Percentiles rank a stretch among this genome's conserved stretches.
Evolutionary conservation across 2,888 invertebrate species (phyloP).

Genomic region (Nipponacmea schrenckii): DNA sequence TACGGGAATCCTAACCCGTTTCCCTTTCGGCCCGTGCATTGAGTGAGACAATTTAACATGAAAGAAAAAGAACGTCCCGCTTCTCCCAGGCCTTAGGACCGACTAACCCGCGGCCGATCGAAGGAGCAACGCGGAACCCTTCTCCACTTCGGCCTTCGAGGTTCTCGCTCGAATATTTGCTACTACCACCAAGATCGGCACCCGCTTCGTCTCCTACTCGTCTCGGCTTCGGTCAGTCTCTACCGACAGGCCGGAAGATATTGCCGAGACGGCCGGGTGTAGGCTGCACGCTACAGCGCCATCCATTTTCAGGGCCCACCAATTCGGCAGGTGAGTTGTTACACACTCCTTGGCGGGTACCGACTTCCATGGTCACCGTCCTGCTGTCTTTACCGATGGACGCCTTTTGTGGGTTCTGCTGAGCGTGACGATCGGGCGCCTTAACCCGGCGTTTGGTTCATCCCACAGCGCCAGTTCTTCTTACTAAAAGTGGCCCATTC

Average conservation of each 20-base stretch:
- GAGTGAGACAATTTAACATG: constrained; percentile 18
- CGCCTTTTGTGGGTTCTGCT: constrained; percentile 75
- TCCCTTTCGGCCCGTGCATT: constrained; percentile 59
- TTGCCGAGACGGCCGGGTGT: constrained; percentile 15
- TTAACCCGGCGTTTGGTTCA: constrained; percentile 78
- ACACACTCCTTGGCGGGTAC: constrained; percentile 76
- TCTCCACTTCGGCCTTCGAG: constrained; percentile 70
- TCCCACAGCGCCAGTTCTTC: neutral
- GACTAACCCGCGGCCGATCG: constrained; percentile 55
- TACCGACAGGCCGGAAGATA: constrained; percentile 72
- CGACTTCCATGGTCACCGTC: constrained; percentile 83
- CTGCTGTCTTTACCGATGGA: constrained; percentile 77
- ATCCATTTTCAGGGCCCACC: constrained; percentile 75
- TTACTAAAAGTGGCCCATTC: neutral
- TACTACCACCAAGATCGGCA: no score
- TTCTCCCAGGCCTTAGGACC: constrained; percentile 56
- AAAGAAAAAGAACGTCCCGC: constrained; percentile 10
- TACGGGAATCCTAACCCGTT: constrained; percentile 61
- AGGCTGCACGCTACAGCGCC: constrained; percentile 71
- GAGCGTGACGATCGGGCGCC: constrained; percentile 75
- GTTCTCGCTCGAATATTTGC: no score
- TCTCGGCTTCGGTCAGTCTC: constrained; percentile 73
- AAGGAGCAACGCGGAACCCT: constrained; percentile 74
- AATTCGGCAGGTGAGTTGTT: constrained; percentile 76
- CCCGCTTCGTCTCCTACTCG: no score